A percentile compares a stretch with the other conserved stretches of the same genome.
These are phyloP conservation scores for Pentalonia nigronervosa DNA, from an alignment of 1,140 invertebrate genomes.

Conservation along the genomic window DNA sequence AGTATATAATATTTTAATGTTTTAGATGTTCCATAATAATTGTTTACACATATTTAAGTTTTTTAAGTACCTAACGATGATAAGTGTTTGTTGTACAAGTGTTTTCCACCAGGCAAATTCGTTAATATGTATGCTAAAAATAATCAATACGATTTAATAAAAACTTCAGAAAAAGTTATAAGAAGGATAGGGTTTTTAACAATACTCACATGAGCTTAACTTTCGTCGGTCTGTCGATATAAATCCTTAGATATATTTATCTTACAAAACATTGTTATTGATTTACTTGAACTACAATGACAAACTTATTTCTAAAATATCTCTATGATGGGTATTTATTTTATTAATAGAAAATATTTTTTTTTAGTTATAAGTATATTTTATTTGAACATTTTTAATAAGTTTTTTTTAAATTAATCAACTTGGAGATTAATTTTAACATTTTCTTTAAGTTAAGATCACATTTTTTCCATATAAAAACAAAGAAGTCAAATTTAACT, in stretches of 20 bases:
- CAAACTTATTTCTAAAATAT: not conserved
- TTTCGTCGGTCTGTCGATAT: not conserved
- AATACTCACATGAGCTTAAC: conserved; percentile 9
- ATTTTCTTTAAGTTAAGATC: not conserved
- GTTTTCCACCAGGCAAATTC: not conserved
- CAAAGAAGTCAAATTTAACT: not conserved
- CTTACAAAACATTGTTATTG: not conserved
- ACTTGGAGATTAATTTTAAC: not conserved
- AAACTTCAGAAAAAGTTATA: not conserved
- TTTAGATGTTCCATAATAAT: not conserved
- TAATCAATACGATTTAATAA: conserved; percentile 24
- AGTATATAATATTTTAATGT: not conserved
- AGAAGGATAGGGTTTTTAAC: not conserved
- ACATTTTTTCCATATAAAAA: not conserved
- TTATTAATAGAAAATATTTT: not conserved
- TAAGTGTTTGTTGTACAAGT: not conserved
- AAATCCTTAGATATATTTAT: not conserved
- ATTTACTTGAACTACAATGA: not conserved
- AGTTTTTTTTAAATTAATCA: not conserved
- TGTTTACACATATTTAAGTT: conserved; percentile 7
- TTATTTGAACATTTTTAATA: not conserved
- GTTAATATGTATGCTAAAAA: not conserved
- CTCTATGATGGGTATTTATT: not conserved
- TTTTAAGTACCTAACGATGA: not conserved
- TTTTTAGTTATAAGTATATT: not conserved